Conservation (phyloP, 2,113 vertebrate genomes). For the Rynchops niger region DNA sequence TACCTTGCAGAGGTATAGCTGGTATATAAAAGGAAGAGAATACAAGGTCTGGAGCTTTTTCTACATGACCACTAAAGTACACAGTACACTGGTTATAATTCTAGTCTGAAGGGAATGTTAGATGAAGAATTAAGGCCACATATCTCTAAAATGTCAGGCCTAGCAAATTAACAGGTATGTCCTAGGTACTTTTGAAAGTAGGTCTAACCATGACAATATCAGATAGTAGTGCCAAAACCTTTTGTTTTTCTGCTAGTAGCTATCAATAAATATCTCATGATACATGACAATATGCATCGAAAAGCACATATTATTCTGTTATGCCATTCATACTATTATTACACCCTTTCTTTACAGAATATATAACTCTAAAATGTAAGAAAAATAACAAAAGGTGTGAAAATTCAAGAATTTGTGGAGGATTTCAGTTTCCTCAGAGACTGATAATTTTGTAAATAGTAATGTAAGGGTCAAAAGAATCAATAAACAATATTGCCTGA, state of each 20-base stretch:
- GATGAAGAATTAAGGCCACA: background rate
- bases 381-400: background rate
- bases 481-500: background rate
- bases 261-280: background rate
- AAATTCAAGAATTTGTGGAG: background rate
- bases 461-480: background rate
- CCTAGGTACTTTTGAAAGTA: background rate
- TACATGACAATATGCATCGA: background rate
- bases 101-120: background rate
- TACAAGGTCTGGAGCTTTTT: background rate
- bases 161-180: slow-evolving; percentile 3
- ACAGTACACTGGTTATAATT: background rate
- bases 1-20: background rate
- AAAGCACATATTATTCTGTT: background rate
- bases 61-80: background rate
- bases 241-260: background rate
- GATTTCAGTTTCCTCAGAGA: background rate
- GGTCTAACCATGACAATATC: background rate
- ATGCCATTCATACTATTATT: background rate
- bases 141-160: slow-evolving; percentile 1
- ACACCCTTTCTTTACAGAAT: background rate
- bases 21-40: background rate
- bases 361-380: background rate
- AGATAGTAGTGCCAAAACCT: background rate
- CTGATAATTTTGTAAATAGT: background rate